Conservation (phyloP, 2,888 invertebrate genomes). For the Sphaeridia pumilis region DNA sequence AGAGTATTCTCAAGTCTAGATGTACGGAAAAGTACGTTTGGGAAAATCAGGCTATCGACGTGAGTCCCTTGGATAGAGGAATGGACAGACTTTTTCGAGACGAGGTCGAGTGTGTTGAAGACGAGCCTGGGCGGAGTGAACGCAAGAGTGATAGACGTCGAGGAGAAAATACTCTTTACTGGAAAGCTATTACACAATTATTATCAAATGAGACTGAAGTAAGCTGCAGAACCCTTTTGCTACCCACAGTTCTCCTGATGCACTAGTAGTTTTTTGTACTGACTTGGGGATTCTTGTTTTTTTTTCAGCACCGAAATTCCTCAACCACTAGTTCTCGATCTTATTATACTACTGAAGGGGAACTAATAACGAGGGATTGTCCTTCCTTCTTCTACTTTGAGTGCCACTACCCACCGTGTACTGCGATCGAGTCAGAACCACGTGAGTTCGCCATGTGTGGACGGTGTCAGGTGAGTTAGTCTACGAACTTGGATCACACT, state of each 20-base stretch:
- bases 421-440: slow-evolving; percentile 43
- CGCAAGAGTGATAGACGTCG: slow-evolving; percentile 28
- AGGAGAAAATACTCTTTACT: slow-evolving; percentile 43
- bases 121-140: slow-evolving; percentile 8
- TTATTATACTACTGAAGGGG: slow-evolving; percentile 33
- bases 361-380: slow-evolving; percentile 30
- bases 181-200: slow-evolving; percentile 44
- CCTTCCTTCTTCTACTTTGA: slow-evolving; percentile 41
- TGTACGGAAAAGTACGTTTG: slow-evolving; percentile 31
- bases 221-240: too few species aligned
- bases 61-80: slow-evolving; percentile 5
- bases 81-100: slow-evolving; percentile 15
- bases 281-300: not conserved
- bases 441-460: slow-evolving; percentile 46
- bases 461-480: slow-evolving; percentile 41
- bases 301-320: slow-evolving; percentile 29
- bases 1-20: slow-evolving; percentile 16
- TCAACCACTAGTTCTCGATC: slow-evolving; percentile 30
- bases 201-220: slow-evolving; percentile 41
- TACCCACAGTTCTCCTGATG: too few species aligned
- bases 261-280: not conserved
- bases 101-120: slow-evolving; percentile 16
- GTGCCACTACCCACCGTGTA: slow-evolving; percentile 46
- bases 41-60: slow-evolving; percentile 16
- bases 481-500: too few species aligned